Base-by-base conservation (phyloP, 2,888 invertebrate species). In the Scaeva pyrastri region DNA sequence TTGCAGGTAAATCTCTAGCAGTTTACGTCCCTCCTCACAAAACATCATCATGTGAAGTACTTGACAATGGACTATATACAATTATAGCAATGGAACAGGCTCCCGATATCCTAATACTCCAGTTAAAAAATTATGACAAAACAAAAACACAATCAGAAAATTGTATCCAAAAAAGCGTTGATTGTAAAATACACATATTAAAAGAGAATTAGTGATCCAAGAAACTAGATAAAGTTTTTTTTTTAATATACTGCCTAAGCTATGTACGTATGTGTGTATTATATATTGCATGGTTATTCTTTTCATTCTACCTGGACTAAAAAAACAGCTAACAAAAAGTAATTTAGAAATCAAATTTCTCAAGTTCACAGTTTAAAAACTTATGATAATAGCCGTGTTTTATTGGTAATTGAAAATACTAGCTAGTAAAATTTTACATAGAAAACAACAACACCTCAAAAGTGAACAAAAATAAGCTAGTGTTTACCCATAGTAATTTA, bases 11-110 rank as follows among this genome's bases (percentile, higher is more conserved):
- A 91, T 93, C 96, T 73, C 93, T 97, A 90, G 95, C 97, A 31
- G 96, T 96, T 0, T 97, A 95, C 93, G 96, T 96, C 4, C 96
- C 97, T 1, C 95, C 95, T 58, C 94, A 94, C 60, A 94, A 95
- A 81, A 95, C 97, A 88, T 95, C 95, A 45, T 95, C 96, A 0
- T 96, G 96, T 91, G 96, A 97, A 90, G 94, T 97, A 55, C 94
- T 96, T 11, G 94, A 95, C 14, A 96, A 96, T 72, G 97, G 97
- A 0, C 94, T 94, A 41, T 94, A 94, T 68, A 94, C 97, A 1
- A 94, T 96, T 1, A 91, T 97, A 75, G 96, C 96, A 0, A 90
- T 96, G 52, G 95, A 95, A 88, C 95, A 96, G 90, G 94, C 94
- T 89, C 93, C 94, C 76, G 94, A 95, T 71, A 93, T 96, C 39